These are phyloP conservation scores for Paralvinella palmiformis DNA, from an alignment of 1,140 invertebrate species.

Conservation along the genomic window DNA sequence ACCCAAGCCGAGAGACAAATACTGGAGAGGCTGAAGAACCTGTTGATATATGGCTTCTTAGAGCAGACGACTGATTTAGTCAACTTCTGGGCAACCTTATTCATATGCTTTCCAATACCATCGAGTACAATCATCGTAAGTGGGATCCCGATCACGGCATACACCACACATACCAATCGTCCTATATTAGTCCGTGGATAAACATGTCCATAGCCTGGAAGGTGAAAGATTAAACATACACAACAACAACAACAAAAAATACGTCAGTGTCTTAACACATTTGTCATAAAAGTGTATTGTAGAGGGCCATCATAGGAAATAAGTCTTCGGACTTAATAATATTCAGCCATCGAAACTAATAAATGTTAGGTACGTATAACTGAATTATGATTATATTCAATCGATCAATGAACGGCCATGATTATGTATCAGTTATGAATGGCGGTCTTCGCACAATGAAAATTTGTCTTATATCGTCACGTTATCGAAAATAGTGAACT, in stretches of 20 bases:
- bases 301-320: no score
- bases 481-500: no score
- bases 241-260: no score
- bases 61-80: not conserved
- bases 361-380: no score
- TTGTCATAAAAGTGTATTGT: no score
- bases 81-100: not conserved
- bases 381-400: not conserved
- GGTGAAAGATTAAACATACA: not conserved
- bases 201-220: not conserved
- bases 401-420: no score
- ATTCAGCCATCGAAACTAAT: no score
- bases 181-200: conserved; percentile 74
- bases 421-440: no score
- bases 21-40: not conserved
- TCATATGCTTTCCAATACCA: conserved; percentile 25
- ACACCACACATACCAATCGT: conserved; percentile 77
- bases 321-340: no score
- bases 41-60: not conserved
- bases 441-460: no score
- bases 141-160: conserved; percentile 88
- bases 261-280: no score
- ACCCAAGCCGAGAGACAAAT: not conserved
- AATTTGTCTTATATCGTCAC: no score
- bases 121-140: conserved; percentile 61